Percentiles rank a stretch among this genome's conserved stretches.
Evolutionary conservation across 2,113 vertebrate genomes (phyloP).

Genomic region (Prionailurus viverrinus): DNA sequence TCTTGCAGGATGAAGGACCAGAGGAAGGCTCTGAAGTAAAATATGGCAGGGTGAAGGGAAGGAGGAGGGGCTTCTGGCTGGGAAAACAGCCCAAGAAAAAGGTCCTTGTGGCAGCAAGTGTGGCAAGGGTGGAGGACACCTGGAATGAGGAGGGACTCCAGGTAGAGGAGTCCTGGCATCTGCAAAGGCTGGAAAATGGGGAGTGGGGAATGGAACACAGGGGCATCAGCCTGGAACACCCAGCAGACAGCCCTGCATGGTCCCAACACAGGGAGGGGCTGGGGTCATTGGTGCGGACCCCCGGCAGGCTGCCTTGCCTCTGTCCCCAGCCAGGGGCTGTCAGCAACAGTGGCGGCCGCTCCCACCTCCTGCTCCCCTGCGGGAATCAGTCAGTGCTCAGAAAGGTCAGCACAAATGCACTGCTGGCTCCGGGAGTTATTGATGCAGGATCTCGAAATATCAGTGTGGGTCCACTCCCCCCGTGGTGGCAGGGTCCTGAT

Average conservation of each 20-base stretch:
- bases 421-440: background rate
- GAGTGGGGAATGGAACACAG: slow-evolving; percentile 62
- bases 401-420: slow-evolving; percentile 75
- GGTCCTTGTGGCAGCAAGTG: background rate
- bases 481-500: background rate
- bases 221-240: background rate
- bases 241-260: background rate
- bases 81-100: background rate
- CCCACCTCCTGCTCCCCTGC: background rate
- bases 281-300: background rate
- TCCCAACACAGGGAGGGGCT: background rate
- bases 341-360: background rate
- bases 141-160: background rate
- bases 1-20: background rate
- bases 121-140: accelerated
- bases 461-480: background rate
- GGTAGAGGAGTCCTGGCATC: background rate
- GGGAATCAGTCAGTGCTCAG: background rate
- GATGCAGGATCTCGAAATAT: background rate
- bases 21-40: background rate
- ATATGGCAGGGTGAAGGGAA: background rate
- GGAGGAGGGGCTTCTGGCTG: background rate
- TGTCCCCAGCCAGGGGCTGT: background rate
- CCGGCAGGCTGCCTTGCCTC: background rate
- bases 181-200: background rate